Percentiles rank a stretch among this genome's conserved stretches.
Conservation (phyloP, 2,888 invertebrate species). For the Venustoraphidia nigricollis region DNA sequence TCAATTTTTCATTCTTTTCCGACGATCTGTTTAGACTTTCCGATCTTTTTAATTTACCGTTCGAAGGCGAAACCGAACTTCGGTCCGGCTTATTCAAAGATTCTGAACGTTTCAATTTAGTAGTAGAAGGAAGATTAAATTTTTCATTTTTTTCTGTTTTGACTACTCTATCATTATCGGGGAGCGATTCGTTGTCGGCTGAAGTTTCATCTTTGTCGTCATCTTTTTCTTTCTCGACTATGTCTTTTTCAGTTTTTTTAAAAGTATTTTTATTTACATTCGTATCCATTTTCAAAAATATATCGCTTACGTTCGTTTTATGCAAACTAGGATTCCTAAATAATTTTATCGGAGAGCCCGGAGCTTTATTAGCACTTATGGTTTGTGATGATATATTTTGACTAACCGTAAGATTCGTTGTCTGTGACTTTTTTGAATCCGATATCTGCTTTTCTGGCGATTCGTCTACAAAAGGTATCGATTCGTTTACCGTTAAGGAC, state of each 20-base stretch:
- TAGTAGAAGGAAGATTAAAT: constrained; percentile 23
- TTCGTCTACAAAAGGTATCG: constrained; percentile 58
- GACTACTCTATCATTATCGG: constrained; percentile 22
- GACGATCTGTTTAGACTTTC: constrained; percentile 41
- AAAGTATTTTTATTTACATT: constrained; percentile 10
- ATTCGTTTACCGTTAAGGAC: constrained; percentile 32
- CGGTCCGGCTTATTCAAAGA: constrained; percentile 42
- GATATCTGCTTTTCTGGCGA: constrained; percentile 32
- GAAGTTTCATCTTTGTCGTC: constrained; percentile 16
- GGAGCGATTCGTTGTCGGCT: constrained; percentile 17
- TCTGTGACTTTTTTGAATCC: constrained; percentile 17
- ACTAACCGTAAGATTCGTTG: constrained; percentile 16
- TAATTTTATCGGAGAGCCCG: constrained; percentile 21
- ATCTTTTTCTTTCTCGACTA: constrained; percentile 29
- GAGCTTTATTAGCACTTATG: not conserved
- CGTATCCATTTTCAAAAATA: constrained; percentile 13
- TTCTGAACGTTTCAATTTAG: constrained; percentile 41
- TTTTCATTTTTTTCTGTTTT: constrained; percentile 17
- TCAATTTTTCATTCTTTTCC: constrained; percentile 27
- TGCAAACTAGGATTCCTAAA: constrained; percentile 37
- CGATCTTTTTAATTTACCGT: constrained; percentile 38
- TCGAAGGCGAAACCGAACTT: constrained; percentile 27
- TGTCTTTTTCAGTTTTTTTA: constrained; percentile 27
- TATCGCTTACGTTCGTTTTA: constrained; percentile 21
- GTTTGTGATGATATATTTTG: constrained; percentile 16